A percentile compares a stretch with the other conserved stretches of the same genome.
Evolutionary conservation across 1,140 invertebrate species (phyloP).

Genomic region (Sitophilus oryzae): DNA sequence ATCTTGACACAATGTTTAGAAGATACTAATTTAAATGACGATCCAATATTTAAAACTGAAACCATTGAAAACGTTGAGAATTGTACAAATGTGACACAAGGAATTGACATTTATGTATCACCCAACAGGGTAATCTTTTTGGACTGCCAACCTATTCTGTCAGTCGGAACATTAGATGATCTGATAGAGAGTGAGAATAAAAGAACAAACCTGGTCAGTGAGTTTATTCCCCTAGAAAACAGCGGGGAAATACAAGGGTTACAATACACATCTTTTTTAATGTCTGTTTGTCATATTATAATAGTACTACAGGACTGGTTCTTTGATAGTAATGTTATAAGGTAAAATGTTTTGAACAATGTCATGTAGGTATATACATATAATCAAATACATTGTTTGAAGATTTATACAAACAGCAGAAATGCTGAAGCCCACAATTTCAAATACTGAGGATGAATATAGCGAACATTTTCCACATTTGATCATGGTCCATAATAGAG

Average conservation of each 20-base stretch:
- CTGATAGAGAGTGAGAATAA: conserved; percentile 48
- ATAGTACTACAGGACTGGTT: conserved; percentile 84
- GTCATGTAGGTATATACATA: too few relatives aligned
- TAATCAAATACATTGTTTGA: too few relatives aligned
- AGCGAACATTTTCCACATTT: conserved; percentile 70
- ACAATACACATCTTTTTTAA: conserved; percentile 74
- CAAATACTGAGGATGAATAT: conserved; percentile 58
- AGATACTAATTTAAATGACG: conserved; percentile 4
- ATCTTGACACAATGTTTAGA: conserved; percentile 25
- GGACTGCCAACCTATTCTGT: conserved; percentile 56
- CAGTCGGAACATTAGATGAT: conserved; percentile 58
- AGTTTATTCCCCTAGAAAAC: conserved; percentile 58
- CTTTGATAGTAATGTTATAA: conserved; percentile 66
- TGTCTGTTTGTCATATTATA: conserved; percentile 84
- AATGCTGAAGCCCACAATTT: conserved; percentile 77
- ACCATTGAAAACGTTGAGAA: conserved; percentile 50
- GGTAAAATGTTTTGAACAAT: conserved; percentile 43
- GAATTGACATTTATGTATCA: conserved; percentile 57
- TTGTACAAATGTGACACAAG: conserved; percentile 50
- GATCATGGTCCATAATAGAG: conserved; percentile 71
- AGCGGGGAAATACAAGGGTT: conserved; percentile 67
- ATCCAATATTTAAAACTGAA: conserved; percentile 49
- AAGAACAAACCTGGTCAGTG: conserved; percentile 47
- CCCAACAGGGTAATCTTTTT: conserved; percentile 55
- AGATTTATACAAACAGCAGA: conserved; percentile 79